phyloP scores from a whole-genome alignment of 2,113 vertebrate species.

The Eudorcas thomsonii region DNA sequence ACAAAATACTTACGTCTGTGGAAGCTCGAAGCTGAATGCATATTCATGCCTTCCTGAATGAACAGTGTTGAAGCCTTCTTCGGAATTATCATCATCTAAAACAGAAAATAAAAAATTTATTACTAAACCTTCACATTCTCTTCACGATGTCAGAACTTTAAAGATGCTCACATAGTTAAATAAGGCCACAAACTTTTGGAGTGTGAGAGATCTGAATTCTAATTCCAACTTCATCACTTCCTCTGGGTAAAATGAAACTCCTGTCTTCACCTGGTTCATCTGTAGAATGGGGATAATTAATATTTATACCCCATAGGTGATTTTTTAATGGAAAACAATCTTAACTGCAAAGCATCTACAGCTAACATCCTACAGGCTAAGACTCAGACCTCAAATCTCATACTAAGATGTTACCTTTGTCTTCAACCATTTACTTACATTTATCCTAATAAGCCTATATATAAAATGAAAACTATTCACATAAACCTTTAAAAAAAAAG shows the following conservation, averaged over 20 bases:
- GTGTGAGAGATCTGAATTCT: not conserved
- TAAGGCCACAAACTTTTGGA: not conserved
- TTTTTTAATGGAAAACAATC: not conserved
- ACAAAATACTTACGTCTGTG: slow-evolving; percentile 93
- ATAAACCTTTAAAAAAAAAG: not conserved
- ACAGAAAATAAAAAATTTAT: slow-evolving; percentile 34
- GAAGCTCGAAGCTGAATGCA: slow-evolving; percentile 99
- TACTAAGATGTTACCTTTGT: not conserved
- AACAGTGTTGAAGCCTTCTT: slow-evolving; percentile 96
- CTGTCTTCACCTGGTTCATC: not conserved
- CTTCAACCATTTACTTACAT: not conserved
- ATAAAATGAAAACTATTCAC: not conserved
- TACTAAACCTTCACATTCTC: not conserved
- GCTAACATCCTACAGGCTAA: not conserved
- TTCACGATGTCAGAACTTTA: not conserved
- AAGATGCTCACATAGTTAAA: not conserved
- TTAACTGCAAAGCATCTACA: not conserved
- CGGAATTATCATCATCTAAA: slow-evolving; percentile 96
- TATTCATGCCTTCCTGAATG: slow-evolving; percentile 99
- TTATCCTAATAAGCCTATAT: not conserved
- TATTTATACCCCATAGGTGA: not conserved
- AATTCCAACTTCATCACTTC: not conserved
- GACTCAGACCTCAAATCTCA: not conserved
- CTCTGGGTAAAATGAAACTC: not conserved
- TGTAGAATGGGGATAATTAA: not conserved